Evolutionary conservation across 35 echinoderm and acorn worm species (phyloP).

Genomic region (Lytechinus pictus): DNA sequence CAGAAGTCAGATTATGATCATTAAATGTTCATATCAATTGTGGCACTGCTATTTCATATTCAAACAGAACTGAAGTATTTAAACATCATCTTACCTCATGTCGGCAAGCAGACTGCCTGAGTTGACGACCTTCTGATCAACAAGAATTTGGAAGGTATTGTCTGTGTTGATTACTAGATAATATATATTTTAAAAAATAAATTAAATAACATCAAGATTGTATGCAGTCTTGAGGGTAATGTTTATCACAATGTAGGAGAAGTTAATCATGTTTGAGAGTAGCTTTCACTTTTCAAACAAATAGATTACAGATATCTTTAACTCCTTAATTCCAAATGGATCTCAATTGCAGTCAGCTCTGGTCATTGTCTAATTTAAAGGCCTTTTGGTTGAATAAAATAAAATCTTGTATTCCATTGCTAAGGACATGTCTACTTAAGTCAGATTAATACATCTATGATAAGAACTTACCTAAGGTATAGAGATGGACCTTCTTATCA

Average conservation of each 20-base stretch:
- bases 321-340: neutral
- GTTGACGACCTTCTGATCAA: conserved; percentile 85
- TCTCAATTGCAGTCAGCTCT: neutral
- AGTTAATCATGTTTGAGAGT: neutral
- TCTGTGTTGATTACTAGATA: conserved; percentile 80
- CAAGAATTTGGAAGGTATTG: conserved; percentile 91
- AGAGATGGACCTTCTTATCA: conserved; percentile 94
- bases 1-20: no score
- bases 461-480: conserved; percentile 80
- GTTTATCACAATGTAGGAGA: neutral
- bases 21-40: no score
- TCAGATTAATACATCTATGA: neutral
- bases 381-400: no score
- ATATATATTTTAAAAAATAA: neutral
- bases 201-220: neutral
- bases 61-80: no score
- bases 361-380: no score
- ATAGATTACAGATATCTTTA: neutral
- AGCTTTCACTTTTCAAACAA: neutral
- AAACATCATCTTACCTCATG: conserved; percentile 75
- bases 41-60: no score
- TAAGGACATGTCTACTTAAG: no score
- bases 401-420: no score
- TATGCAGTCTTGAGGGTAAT: neutral
- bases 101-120: conserved; percentile 86